These are phyloP conservation scores for Nectonema munidae DNA, from an alignment of 2,888 invertebrate species.

Conservation along the genomic window DNA sequence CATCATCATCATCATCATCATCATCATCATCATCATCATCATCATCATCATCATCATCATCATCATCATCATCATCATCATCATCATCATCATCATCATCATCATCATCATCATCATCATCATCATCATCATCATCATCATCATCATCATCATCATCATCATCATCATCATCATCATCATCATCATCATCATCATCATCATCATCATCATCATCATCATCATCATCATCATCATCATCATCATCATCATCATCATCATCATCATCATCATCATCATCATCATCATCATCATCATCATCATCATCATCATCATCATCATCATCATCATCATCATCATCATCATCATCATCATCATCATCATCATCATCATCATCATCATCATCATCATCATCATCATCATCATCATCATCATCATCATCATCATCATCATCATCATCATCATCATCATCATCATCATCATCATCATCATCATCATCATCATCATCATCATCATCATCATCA, in stretches of 20 bases:
- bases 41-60: constrained; percentile 6
- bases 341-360: constrained; percentile 12
- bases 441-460: constrained; percentile 11
- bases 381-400: constrained; percentile 11
- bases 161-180: constrained; percentile 8
- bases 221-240: constrained; percentile 12
- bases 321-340: constrained; percentile 7
- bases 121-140: constrained; percentile 7
- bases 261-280: constrained; percentile 12
- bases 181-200: constrained; percentile 7
- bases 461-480: constrained; percentile 6
- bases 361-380: constrained; percentile 11
- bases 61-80: constrained; percentile 7
- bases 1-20: constrained; percentile 7
- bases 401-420: constrained; percentile 8
- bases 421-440: constrained; percentile 12
- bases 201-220: constrained; percentile 7
- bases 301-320: constrained; percentile 12
- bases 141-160: constrained; percentile 7
- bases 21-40: constrained; percentile 7
- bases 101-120: constrained; percentile 8
- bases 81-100: constrained; percentile 7
- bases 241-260: constrained; percentile 12
- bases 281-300: constrained; percentile 11
- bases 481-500: constrained; percentile 12